These are phyloP conservation scores for Poecilia velifera DNA, from an alignment of 2,797 vertebrate species.

Conservation along the genomic window DNA sequence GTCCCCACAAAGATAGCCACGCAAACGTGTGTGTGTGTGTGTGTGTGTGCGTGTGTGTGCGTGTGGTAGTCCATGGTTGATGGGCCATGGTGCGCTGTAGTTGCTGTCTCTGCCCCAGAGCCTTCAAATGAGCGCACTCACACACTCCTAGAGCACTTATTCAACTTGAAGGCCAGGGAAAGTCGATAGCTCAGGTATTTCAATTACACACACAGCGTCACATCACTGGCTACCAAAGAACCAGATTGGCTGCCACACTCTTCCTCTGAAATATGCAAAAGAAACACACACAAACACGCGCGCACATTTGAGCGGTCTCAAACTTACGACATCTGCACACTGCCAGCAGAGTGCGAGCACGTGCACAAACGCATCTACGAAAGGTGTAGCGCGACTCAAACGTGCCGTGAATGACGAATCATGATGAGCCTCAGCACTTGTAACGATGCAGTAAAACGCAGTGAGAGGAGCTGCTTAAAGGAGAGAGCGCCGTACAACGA, in stretches of 20 bases:
- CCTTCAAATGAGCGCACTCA: constrained; percentile 64
- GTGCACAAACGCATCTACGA: background rate
- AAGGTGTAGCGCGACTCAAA: background rate
- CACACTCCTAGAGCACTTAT: constrained; percentile 61
- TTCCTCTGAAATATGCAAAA: constrained; percentile 39
- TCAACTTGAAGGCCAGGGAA: constrained; percentile 59
- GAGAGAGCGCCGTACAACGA: constrained; percentile 7
- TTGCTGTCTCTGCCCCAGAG: constrained; percentile 55
- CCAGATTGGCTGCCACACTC: constrained; percentile 56
- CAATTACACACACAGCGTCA: constrained; percentile 77
- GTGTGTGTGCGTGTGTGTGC: constrained; percentile 19
- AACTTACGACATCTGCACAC: constrained; percentile 7
- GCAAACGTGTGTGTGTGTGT: too few relatives aligned
- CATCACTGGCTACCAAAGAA: constrained; percentile 69
- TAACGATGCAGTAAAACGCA: constrained; percentile 21
- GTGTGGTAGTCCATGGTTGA: constrained; percentile 26
- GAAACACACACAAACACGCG: background rate
- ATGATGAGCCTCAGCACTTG: background rate
- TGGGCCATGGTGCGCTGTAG: constrained; percentile 28
- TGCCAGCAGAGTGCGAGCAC: background rate
- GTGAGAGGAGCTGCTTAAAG: constrained; percentile 1
- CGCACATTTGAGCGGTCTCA: constrained; percentile 26
- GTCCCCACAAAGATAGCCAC: too few relatives aligned
- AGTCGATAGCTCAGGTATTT: constrained; percentile 78
- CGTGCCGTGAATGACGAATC: constrained; percentile 31